Conservation (phyloP, 2,113 vertebrate species). For the Tragelaphus strepsiceros region DNA sequence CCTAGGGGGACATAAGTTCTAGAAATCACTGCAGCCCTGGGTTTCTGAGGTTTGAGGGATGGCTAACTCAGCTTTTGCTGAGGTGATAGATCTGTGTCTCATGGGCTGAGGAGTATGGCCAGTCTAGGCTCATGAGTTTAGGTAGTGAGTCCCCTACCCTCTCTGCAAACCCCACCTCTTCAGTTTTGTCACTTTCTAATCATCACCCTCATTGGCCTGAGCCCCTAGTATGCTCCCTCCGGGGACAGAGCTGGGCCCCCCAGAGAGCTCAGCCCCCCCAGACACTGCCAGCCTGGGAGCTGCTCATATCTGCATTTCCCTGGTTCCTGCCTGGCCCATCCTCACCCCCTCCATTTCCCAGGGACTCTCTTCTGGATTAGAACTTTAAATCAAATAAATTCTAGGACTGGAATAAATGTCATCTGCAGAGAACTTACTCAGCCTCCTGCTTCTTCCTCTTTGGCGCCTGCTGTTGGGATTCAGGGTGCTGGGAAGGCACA, state of each 20-base stretch:
- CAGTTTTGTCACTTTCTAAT: not conserved
- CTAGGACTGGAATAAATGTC: slow-evolving; percentile 39
- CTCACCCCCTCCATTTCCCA: not conserved
- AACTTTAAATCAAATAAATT: slow-evolving; percentile 49
- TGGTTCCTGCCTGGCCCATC: not conserved
- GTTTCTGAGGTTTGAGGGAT: not conserved
- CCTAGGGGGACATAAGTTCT: not conserved
- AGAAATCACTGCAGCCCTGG: not conserved
- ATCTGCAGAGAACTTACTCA: not conserved
- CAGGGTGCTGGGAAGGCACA: not conserved
- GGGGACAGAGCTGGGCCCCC: not conserved
- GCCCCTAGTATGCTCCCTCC: not conserved
- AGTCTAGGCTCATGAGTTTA: not conserved
- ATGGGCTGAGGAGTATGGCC: not conserved
- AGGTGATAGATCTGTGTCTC: not conserved
- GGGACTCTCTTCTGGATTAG: slow-evolving; percentile 41
- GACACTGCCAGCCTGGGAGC: not conserved
- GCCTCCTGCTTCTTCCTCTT: not conserved
- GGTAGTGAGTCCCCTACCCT: not conserved
- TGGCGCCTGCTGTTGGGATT: not conserved
- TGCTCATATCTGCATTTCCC: not conserved
- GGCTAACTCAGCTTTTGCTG: not conserved
- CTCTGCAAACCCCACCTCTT: not conserved
- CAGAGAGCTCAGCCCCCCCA: not conserved
- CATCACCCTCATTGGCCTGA: not conserved